These are phyloP conservation scores for Uloborus diversus DNA, from an alignment of 1,140 invertebrate species.

Conservation along the genomic window DNA sequence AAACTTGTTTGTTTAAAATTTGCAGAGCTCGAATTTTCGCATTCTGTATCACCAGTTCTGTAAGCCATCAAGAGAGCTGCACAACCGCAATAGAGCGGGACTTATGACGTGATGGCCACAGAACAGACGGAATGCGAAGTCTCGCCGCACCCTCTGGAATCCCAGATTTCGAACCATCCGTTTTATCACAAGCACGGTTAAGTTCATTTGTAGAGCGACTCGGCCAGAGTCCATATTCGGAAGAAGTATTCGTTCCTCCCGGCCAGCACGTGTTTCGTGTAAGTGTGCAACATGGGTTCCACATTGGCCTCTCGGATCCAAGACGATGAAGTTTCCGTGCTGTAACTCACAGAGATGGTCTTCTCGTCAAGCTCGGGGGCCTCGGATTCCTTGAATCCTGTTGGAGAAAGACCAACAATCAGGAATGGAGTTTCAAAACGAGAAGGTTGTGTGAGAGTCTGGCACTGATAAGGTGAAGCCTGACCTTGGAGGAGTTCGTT, in stretches of 20 bases:
- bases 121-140: too few relatives aligned
- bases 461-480: too few relatives aligned
- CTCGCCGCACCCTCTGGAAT: too few relatives aligned
- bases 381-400: slow-evolving; percentile 62
- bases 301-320: slow-evolving; percentile 90
- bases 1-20: slow-evolving; percentile 50
- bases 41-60: too few relatives aligned
- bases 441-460: too few relatives aligned
- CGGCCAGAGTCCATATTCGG: slow-evolving; percentile 87
- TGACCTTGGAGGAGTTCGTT: too few relatives aligned
- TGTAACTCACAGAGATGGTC: slow-evolving; percentile 78
- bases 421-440: too few relatives aligned
- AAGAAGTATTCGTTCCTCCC: slow-evolving; percentile 93
- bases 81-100: too few relatives aligned
- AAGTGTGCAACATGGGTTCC: slow-evolving; percentile 90
- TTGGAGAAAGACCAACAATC: background rate
- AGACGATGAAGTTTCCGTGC: slow-evolving; percentile 86
- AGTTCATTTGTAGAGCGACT: slow-evolving; percentile 77
- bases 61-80: too few relatives aligned
- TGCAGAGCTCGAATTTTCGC: too few relatives aligned
- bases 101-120: too few relatives aligned
- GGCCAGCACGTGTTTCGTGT: slow-evolving; percentile 81
- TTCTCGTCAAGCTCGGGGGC: slow-evolving; percentile 68
- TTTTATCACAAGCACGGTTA: background rate
- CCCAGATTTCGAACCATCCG: background rate